Percentiles rank a stretch among this genome's conserved stretches.
Evolutionary conservation across 2,113 vertebrate species (phyloP).

Genomic region (Cyanoliseus patagonus): DNA sequence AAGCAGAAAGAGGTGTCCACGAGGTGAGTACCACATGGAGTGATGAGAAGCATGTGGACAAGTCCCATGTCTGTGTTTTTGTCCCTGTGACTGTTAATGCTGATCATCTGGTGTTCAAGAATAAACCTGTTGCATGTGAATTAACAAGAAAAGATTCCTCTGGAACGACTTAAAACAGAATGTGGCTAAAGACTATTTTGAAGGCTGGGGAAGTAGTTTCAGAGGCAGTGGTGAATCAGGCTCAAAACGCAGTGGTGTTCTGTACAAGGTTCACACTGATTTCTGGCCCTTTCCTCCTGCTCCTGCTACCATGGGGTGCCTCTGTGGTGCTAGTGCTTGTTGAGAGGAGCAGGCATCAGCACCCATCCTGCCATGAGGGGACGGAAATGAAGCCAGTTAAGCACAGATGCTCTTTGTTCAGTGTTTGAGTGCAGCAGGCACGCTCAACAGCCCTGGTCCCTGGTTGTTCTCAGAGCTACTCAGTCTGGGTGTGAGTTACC

Average conservation of each 20-base stretch:
- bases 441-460: not conserved
- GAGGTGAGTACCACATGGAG: accelerated
- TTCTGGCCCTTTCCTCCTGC: not conserved
- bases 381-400: not conserved
- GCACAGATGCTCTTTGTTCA: not conserved
- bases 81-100: not conserved
- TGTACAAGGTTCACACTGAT: not conserved
- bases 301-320: not conserved
- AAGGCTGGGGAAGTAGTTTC: not conserved
- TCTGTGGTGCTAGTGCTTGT: not conserved
- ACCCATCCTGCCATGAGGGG: not conserved
- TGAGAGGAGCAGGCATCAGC: not conserved
- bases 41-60: accelerated
- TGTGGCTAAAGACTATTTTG: not conserved
- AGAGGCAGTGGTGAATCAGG: not conserved
- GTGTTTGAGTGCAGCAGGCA: not conserved
- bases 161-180: not conserved
- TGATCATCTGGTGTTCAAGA: not conserved
- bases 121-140: not conserved
- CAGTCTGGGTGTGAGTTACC: not conserved
- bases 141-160: not conserved
- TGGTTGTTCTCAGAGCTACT: not conserved
- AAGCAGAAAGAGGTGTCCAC: not conserved
- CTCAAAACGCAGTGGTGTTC: not conserved
- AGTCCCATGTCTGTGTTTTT: not conserved